Conservation (phyloP, 64 coral and sea anemone species). For the Porites lutea region DNA sequence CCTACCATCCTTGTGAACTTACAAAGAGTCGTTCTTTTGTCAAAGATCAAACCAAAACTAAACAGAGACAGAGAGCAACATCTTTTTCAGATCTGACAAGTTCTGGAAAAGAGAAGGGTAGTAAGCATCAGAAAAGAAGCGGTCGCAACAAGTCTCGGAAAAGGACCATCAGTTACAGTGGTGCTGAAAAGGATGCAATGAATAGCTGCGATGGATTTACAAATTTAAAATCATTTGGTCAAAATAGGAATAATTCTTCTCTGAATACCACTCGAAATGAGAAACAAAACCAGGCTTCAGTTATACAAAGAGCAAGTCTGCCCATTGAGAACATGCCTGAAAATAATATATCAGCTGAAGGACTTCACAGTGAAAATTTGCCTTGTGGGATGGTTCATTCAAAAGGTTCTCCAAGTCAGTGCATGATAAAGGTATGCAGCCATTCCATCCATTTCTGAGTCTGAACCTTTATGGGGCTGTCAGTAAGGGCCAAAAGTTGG, state of each 20-base stretch:
- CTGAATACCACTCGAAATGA: background rate
- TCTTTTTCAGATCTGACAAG: slow-evolving; percentile 23
- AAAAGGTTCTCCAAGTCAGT: background rate
- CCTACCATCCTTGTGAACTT: slow-evolving; percentile 75
- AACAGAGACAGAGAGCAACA: slow-evolving; percentile 34
- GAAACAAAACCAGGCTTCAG: background rate
- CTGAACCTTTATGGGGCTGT: too few relatives aligned
- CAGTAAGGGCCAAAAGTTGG: too few relatives aligned
- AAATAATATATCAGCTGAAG: background rate
- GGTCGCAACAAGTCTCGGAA: slow-evolving; percentile 27
- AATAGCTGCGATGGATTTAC: background rate
- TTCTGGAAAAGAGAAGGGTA: slow-evolving; percentile 23
- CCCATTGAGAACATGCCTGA: background rate
- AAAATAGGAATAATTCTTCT: background rate
- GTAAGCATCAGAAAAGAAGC: background rate
- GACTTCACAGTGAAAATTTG: background rate
- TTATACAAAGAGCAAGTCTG: background rate
- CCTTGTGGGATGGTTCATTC: too few relatives aligned
- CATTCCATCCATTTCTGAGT: too few relatives aligned
- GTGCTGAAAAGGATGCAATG: background rate
- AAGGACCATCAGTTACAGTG: slow-evolving; percentile 26
- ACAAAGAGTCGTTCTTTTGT: slow-evolving; percentile 75
- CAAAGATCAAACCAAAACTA: slow-evolving; percentile 3
- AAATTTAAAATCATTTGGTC: background rate
- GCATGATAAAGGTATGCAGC: slow-evolving; percentile 3